Base-by-base conservation (phyloP, 2,113 vertebrate genomes). In the Mastomys coucha region DNA sequence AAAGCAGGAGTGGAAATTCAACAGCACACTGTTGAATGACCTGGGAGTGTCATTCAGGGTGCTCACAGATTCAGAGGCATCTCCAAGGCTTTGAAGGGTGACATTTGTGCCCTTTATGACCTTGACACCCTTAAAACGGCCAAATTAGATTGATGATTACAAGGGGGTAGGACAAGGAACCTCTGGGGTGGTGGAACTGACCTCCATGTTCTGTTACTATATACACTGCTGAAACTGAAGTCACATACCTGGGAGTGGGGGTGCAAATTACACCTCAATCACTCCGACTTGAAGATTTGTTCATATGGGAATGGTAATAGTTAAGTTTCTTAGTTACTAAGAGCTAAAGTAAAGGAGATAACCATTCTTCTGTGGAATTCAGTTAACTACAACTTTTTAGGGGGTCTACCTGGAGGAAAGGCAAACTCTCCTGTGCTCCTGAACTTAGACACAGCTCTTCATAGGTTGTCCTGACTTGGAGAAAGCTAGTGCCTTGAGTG, bases 81-180 rank as follows among this genome's bases (percentile, higher is more conserved):
- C 19, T 28, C 31, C 12, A 60, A 20, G 36, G 56, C 63, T 26
- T 22, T 12, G 12, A 76, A 92, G 19, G 14, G 63, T 33, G 24
- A 65, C 7, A 10, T 39, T n/a, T 1, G 1, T 11, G 16, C 0
- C 0, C 45, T 28, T 10, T 49, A 53, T 6, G 42, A 11, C 17
- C 1, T 7, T 2, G 31, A 76, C 28, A 69, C 7, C 56, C 36
- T n/a, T 53, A n/a, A 84, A 90, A 75, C 45, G 4, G 20, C 31
- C 19, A 88, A 95, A 85, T 49, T 17, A 31, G 20, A 49, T 31
- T 4, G 5, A 13, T 10, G 7, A 16, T n/a, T 53, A 19, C 42
- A 28, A 51, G 20, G 31, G 17, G n/a, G 31, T 67, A 6, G 17
- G 36, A 60, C 0, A 1, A 20, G 19, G 28, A 31, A 31, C 20